Base-by-base conservation (phyloP, 1,140 invertebrate genomes). In the Drosophila lacertosa region DNA sequence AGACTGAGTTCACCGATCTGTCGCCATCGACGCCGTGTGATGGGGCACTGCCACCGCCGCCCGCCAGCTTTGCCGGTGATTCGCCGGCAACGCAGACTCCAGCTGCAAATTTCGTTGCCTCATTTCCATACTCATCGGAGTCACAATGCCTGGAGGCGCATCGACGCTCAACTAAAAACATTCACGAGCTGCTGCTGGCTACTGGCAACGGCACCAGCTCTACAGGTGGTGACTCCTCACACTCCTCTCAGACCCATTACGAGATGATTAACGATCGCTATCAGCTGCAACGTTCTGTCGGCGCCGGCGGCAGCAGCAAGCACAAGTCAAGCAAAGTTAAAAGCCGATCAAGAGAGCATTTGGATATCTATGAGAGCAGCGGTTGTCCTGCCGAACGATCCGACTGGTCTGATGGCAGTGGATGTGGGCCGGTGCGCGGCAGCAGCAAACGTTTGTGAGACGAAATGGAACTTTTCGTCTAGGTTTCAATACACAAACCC, bases 1-100 rank as follows among this genome's bases (percentile, higher is more conserved):
- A 91, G 74, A 91, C 91, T 64, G 91, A 91, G 62, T 91, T 89
- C 63, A 91, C 91, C 6, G 91, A 91, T 59, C 60, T 91, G 0
- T 91, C 91, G 13, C 91, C 91, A 20, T 84, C 86, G 16, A 91
- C 91, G 20, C 91, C 91, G 1, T 90, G 89, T 15, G 69, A 81
- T 2, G 76, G 70, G 3, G 77, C 70, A 0, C 13, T 71, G 35
- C 77, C 74, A 4, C 82, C 82, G 22, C 82, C 71, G 11, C 70
- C 82, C 0, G 82, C 83, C 1, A 89, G 70, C 44, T 89, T 89
- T 57, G 83, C 83, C 47, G 78, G 84, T 15, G 84, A 89, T 89
- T 55, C 74, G 13, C 74, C 69, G 3, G 11, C 75, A n/a, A 37
- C 40, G 4, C 15, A 37, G 16, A 54, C 45, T 33, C 24, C 77